Evolutionary conservation across 2,888 invertebrate genomes (phyloP).

Genomic region (Aspidiotus destructor): DNA sequence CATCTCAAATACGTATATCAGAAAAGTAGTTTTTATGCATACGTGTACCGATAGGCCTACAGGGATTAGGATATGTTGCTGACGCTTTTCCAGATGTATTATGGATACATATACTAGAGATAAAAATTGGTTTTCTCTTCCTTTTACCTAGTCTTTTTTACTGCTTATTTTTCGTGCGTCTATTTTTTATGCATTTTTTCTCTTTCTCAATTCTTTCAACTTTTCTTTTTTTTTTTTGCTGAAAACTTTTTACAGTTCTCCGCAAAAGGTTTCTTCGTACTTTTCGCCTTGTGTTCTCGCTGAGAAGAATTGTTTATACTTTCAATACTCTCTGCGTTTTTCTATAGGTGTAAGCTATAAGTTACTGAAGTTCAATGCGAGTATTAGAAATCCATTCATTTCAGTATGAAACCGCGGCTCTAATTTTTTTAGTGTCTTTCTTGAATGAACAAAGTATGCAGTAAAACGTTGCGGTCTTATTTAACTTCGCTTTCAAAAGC

Average conservation of each 20-base stretch:
- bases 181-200: conserved; percentile 19
- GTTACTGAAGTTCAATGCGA: not conserved
- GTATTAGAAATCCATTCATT: no score
- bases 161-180: conserved; percentile 7
- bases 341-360: not conserved
- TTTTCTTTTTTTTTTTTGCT: conserved; percentile 12
- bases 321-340: not conserved
- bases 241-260: not conserved
- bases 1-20: conserved; percentile 28
- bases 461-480: no score
- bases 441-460: no score
- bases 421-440: no score
- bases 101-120: conserved; percentile 30
- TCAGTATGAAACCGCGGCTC: no score
- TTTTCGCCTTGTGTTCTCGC: not conserved
- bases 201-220: conserved; percentile 15
- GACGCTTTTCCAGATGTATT: conserved; percentile 28
- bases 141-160: conserved; percentile 7
- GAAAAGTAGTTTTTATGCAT: conserved; percentile 32
- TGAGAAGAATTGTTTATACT: not conserved
- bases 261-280: not conserved
- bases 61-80: conserved; percentile 31
- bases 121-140: conserved; percentile 30
- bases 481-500: no score
- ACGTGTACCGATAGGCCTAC: conserved; percentile 32